phyloP scores from a whole-genome alignment of 1,140 invertebrate species.

The Brachionus calyciflorus region DNA sequence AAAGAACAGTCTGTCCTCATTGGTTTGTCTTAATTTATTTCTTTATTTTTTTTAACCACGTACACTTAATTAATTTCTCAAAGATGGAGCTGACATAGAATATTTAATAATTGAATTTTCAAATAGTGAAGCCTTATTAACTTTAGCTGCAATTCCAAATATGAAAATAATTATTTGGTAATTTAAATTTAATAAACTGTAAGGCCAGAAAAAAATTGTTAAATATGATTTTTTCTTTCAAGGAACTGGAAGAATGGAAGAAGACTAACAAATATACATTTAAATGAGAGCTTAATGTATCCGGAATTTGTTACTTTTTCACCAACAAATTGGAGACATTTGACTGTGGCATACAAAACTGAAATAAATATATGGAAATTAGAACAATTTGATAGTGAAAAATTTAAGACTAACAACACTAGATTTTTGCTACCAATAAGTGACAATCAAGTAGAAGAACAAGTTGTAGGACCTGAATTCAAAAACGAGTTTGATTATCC shows the following conservation, averaged over 20 bases:
- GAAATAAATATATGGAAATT: constrained; percentile 28
- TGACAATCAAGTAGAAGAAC: background rate
- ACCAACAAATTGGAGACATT: constrained; percentile 35
- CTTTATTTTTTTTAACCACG: background rate
- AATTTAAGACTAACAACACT: background rate
- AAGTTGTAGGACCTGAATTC: background rate
- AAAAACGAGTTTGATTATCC: constrained; percentile 16
- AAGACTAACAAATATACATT: background rate
- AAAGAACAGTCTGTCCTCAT: constrained; percentile 1
- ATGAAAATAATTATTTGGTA: constrained; percentile 38
- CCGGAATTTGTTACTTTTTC: constrained; percentile 27
- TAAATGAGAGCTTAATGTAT: constrained; percentile 18
- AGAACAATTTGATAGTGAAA: constrained; percentile 28
- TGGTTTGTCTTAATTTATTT: background rate
- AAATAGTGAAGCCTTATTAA: constrained; percentile 33
- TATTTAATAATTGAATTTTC: constrained; percentile 42
- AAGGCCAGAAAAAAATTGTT: background rate
- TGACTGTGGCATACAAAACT: constrained; percentile 7
- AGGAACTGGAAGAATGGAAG: constrained; percentile 26
- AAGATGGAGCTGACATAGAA: constrained; percentile 42
- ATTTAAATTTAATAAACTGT: background rate
- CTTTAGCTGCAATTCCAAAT: constrained; percentile 28
- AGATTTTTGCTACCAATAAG: background rate
- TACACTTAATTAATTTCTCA: background rate
- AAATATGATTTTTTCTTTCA: background rate